Conservation (phyloP, 2,888 invertebrate genomes). For the Cosmia trapezina region DNA sequence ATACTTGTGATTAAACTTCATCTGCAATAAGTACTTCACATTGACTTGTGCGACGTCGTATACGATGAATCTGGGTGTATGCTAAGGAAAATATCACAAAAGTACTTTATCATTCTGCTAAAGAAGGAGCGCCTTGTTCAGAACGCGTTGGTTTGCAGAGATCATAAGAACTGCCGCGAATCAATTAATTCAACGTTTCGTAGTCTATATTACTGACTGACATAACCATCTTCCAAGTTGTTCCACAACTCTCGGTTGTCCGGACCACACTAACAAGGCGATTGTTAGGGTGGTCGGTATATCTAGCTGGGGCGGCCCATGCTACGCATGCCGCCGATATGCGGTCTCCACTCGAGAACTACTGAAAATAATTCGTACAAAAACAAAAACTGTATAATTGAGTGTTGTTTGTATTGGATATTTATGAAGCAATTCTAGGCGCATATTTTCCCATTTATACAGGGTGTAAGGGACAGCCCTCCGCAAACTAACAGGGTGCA, state of each 20-base stretch:
- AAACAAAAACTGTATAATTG: too few relatives aligned
- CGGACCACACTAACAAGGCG: neutral
- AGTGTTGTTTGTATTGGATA: too few relatives aligned
- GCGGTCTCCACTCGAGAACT: neutral
- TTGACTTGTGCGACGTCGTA: slow-evolving; percentile 98
- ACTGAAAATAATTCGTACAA: too few relatives aligned
- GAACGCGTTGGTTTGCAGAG: neutral
- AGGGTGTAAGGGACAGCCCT: too few relatives aligned
- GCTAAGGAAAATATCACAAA: slow-evolving; percentile 73
- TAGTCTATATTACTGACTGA: neutral
- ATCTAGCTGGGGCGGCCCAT: neutral
- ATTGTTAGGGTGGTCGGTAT: neutral
- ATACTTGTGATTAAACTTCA: slow-evolving; percentile 95
- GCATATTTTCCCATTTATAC: too few relatives aligned
- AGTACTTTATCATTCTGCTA: neutral
- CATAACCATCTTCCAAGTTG: neutral
- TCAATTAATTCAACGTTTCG: neutral
- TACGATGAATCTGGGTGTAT: slow-evolving; percentile 93
- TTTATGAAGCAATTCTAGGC: too few relatives aligned
- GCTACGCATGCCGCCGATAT: neutral
- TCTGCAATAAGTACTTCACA: slow-evolving; percentile 96
- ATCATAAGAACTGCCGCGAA: neutral
- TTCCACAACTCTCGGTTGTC: neutral
- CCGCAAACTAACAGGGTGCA: too few relatives aligned
- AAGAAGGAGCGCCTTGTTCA: neutral